Evolutionary conservation across 2,888 invertebrate species (phyloP).

Genomic region (Nomada lathburiana): DNA sequence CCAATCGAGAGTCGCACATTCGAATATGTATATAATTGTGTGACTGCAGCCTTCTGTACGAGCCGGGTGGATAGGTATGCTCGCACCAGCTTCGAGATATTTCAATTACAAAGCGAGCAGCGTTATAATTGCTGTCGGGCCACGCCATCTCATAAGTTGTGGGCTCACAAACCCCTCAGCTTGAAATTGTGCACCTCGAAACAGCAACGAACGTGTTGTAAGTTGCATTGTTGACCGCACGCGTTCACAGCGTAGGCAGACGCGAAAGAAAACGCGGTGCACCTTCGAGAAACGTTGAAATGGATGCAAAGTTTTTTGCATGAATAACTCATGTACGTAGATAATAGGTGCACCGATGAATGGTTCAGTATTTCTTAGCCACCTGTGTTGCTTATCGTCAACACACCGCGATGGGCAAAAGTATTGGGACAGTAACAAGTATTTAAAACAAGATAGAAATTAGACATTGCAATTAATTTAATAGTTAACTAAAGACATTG

Average conservation of each 20-base stretch:
- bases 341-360: too few species aligned
- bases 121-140: slow-evolving; percentile 71
- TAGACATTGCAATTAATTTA: too few species aligned
- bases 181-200: slow-evolving; percentile 5
- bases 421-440: too few species aligned
- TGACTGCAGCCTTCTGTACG: slow-evolving; percentile 70
- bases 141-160: slow-evolving; percentile 69
- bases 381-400: too few species aligned
- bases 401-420: too few species aligned
- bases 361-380: too few species aligned
- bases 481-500: too few species aligned
- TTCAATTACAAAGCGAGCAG: slow-evolving; percentile 76
- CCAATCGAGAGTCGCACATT: slow-evolving; percentile 56
- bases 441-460: too few species aligned
- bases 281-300: slow-evolving; percentile 15
- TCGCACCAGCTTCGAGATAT: slow-evolving; percentile 76
- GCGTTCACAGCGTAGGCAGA: slow-evolving; percentile 15
- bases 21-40: slow-evolving; percentile 78
- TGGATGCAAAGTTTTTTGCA: slow-evolving; percentile 2
- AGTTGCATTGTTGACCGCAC: slow-evolving; percentile 25
- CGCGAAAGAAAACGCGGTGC: slow-evolving; percentile 30
- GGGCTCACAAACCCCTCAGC: slow-evolving; percentile 59
- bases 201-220: slow-evolving; percentile 32
- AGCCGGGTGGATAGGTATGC: slow-evolving; percentile 59
- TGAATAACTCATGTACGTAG: slow-evolving; percentile 6